Evolutionary conservation across 1,140 invertebrate species (phyloP).

Genomic region (Drosophila varians): DNA sequence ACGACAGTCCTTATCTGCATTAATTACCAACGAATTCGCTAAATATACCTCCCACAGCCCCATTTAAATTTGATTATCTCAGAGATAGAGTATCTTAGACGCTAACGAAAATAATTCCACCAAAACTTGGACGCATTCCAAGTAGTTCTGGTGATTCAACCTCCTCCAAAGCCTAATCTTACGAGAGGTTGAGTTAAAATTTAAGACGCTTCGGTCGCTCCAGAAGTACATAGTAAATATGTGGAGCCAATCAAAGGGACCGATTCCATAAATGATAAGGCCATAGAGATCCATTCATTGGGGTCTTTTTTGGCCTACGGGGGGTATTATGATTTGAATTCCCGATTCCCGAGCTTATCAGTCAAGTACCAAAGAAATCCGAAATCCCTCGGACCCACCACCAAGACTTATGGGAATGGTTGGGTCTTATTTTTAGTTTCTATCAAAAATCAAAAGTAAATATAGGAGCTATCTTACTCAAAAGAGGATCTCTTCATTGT

Average conservation of each 20-base stretch:
- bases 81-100: not conserved
- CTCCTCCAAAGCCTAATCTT: conserved; percentile 8
- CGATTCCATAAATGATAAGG: conserved; percentile 16
- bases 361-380: too few species aligned
- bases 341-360: conserved; percentile 2
- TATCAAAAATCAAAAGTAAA: too few species aligned
- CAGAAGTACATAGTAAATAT: conserved; percentile 34
- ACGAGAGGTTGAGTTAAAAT: conserved; percentile 22
- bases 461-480: too few species aligned
- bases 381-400: too few species aligned
- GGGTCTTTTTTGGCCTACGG: not conserved
- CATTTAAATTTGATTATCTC: not conserved
- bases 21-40: not conserved
- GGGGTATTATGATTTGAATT: conserved; percentile 10
- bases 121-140: not conserved
- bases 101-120: conserved; percentile 1
- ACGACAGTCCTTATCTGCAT: not conserved
- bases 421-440: not conserved
- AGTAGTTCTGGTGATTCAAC: conserved; percentile 9
- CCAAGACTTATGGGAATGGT: not conserved
- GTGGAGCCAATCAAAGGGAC: conserved; percentile 10
- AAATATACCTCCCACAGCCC: not conserved
- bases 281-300: conserved; percentile 18
- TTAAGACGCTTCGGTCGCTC: conserved; percentile 2
- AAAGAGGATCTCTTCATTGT: too few species aligned